Conservation (phyloP, 2,888 invertebrate genomes). For the Cosmia trapezina region DNA sequence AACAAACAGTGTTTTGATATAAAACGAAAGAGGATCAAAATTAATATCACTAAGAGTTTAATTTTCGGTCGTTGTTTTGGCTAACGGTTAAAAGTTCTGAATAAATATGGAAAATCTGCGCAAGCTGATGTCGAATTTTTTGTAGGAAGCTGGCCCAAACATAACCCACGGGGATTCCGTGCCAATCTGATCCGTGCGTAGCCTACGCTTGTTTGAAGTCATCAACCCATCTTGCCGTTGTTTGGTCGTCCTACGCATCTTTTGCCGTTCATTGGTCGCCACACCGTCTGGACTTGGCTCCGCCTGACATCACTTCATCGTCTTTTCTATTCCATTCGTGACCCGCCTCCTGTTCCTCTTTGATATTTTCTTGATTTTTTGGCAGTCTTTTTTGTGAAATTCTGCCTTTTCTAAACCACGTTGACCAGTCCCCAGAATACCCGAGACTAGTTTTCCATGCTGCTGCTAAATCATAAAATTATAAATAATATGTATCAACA, state of each 20-base stretch:
- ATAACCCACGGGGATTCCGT: slow-evolving; percentile 14
- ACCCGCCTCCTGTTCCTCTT: neutral
- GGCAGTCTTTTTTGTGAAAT: neutral
- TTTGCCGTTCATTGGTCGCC: slow-evolving; percentile 43
- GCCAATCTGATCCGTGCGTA: slow-evolving; percentile 14
- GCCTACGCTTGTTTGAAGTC: slow-evolving; percentile 42
- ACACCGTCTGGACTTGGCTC: slow-evolving; percentile 40
- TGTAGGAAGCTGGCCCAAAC: slow-evolving; percentile 17
- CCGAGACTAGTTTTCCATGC: slow-evolving; percentile 1
- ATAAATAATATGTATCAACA: no score
- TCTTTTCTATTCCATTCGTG: slow-evolving; percentile 5
- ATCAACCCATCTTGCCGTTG: slow-evolving; percentile 37
- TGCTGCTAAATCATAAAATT: slow-evolving; percentile 12
- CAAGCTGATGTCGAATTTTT: slow-evolving; percentile 3
- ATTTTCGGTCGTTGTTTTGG: slow-evolving; percentile 3
- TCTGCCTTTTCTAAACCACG: neutral
- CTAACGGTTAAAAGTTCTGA: slow-evolving; percentile 5
- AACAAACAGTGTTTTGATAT: slow-evolving; percentile 31
- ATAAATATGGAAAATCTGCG: neutral
- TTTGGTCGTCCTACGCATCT: slow-evolving; percentile 48
- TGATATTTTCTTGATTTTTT: slow-evolving; percentile 1
- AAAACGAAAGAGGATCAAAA: neutral
- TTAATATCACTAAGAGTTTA: neutral
- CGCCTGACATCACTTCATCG: slow-evolving; percentile 13
- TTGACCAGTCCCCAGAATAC: neutral